A percentile compares a stretch with the other conserved stretches of the same genome.
phyloP scores from a whole-genome alignment of 1,140 invertebrate species.

The Leptoteleia sp. region DNA sequence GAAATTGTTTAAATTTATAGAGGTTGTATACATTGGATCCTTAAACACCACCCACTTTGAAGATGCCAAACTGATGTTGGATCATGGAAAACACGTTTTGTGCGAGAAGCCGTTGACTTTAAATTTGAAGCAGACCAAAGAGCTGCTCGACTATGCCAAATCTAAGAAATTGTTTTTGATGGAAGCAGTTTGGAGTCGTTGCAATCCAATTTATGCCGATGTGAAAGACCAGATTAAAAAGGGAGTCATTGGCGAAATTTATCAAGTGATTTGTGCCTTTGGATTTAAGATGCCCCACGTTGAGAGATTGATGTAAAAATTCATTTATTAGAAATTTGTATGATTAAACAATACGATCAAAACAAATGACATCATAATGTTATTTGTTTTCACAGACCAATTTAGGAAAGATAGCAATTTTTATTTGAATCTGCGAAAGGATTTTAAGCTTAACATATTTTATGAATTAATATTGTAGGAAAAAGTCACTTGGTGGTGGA shows the following conservation, averaged over 20 bases:
- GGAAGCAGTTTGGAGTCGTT: conserved; percentile 93
- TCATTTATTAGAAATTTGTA: too few species aligned
- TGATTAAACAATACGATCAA: too few species aligned
- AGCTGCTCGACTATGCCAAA: conserved; percentile 83
- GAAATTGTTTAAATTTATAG: too few species aligned
- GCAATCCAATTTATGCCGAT: conserved; percentile 87
- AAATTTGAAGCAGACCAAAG: conserved; percentile 85
- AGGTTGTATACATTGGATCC: conserved; percentile 89
- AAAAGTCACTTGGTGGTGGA: conserved; percentile 88
- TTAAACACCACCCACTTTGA: conserved; percentile 87
- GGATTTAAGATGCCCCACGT: conserved; percentile 83
- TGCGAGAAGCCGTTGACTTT: conserved; percentile 92
- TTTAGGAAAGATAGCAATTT: too few species aligned
- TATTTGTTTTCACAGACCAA: too few species aligned
- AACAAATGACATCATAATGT: too few species aligned
- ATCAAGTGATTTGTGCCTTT: conserved; percentile 86
- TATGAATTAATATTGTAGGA: conserved; percentile 65
- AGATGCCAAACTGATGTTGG: conserved; percentile 85
- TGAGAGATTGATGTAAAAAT: conserved; percentile 84
- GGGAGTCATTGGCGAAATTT: conserved; percentile 87
- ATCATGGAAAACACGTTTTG: conserved; percentile 89
- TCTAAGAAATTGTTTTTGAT: conserved; percentile 88
- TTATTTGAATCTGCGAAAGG: too few species aligned
- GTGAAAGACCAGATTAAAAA: conserved; percentile 83
- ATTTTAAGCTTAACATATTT: too few species aligned